Evolutionary conservation across 2,888 invertebrate genomes (phyloP), one percentile per base, ranked within the genome.

Genomic region (Opisthograptis luteolata): DNA sequence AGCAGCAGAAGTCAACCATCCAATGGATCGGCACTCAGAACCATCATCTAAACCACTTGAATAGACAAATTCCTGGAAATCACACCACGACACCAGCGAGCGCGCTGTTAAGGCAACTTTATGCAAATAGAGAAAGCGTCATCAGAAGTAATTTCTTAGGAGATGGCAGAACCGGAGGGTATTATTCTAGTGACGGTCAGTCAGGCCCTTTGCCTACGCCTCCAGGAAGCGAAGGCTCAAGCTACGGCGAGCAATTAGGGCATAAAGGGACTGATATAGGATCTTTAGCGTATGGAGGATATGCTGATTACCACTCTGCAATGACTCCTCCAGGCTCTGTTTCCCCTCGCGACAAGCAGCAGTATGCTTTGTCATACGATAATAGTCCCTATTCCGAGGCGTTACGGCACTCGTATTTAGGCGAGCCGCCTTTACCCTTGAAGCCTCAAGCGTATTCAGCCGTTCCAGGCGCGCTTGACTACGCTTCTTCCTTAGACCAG

Each of bases 261-360:
- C 94, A 94, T 66, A 90, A 90, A 69, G 78, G 83, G 27, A 88
- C 89, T 8, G 90, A 90, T 55, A 85, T 95, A 92, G 75, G 96
- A 92, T 82, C 95, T 83, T 73, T 89, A 64, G 85, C 89, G 32
- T 90, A 90, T 50, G 87, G 88, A 17, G 93, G 94, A 27, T 92
- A 93, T 60, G 95, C 95, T 58, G 96, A 96, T 72, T 97, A 97
- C 71, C 98, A 98, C 80, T 95, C 97, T 27, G 97, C 97, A 35
- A 98, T 98, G 96, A 98, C 98, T 2, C 98, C 98, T 41, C 98
- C 98, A 40, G 97, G 97, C n/a, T 98, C 98, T 2, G 98, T 98
- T 1, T 98, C 98, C 3, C 98, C 98, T 0, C 92, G 98, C 54
- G 98, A 98, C 73, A 97, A 92, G 76, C 95, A 93, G 66, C 94